Conservation (phyloP, 2,888 invertebrate species). For the Pristionchus japonicus region DNA sequence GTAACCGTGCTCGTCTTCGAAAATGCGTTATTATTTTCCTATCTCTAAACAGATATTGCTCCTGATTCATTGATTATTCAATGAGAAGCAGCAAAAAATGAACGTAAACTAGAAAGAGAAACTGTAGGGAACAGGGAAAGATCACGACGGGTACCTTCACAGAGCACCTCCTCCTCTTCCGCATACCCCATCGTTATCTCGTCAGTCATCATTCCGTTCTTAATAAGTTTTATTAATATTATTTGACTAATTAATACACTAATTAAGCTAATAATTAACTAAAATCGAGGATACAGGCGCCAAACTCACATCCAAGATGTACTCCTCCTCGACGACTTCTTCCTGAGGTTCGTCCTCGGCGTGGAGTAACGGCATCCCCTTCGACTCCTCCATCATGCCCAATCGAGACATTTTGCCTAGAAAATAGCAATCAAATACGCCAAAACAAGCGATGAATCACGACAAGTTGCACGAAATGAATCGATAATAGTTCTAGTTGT, state of each 20-base stretch:
- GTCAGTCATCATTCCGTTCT: neutral
- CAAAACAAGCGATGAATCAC: neutral
- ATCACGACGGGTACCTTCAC: too few relatives aligned
- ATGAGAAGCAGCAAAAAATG: too few relatives aligned
- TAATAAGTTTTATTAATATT: neutral
- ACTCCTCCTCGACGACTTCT: constrained; percentile 19
- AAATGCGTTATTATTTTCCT: neutral
- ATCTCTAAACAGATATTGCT: neutral
- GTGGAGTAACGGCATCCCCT: constrained; percentile 4
- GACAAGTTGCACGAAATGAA: neutral
- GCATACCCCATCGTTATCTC: neutral
- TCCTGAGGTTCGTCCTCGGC: neutral
- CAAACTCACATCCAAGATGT: neutral
- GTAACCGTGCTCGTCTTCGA: constrained; percentile 47
- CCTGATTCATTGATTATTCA: neutral
- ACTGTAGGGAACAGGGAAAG: too few relatives aligned
- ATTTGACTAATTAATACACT: neutral
- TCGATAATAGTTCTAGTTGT: neutral
- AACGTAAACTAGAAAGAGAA: too few relatives aligned
- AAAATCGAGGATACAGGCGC: too few relatives aligned
- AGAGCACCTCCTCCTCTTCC: constrained; percentile 22
- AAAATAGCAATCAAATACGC: neutral
- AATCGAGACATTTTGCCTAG: neutral
- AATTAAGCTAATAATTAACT: neutral
- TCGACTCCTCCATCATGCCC: neutral